These are phyloP conservation scores for Drosophila burlai DNA, from an alignment of 1,140 invertebrate genomes.

Conservation along the genomic window DNA sequence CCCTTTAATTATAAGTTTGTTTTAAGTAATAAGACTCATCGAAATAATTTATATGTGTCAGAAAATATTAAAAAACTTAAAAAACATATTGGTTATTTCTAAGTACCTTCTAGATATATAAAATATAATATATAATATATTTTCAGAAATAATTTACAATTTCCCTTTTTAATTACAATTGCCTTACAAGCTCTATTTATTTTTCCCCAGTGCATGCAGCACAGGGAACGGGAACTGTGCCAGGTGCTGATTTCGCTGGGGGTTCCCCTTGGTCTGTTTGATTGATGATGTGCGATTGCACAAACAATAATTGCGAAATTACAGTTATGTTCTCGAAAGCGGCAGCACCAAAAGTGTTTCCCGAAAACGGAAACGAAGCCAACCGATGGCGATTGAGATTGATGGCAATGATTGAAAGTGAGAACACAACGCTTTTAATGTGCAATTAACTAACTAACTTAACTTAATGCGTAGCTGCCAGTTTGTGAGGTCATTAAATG, in stretches of 20 bases:
- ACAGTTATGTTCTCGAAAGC: conserved; percentile 47
- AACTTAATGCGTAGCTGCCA: conserved; percentile 1
- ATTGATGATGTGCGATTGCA: conserved; percentile 53
- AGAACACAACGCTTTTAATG: background rate
- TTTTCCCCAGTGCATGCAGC: background rate
- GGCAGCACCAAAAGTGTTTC: conserved; percentile 33
- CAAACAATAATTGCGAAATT: conserved; percentile 56
- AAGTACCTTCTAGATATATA: no score
- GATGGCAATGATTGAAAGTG: conserved; percentile 36
- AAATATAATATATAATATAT: no score
- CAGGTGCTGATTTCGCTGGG: conserved; percentile 36
- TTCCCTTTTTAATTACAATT: no score
- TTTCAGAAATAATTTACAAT: no score
- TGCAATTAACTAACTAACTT: conserved; percentile 10
- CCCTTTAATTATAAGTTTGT: background rate
- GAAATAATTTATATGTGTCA: background rate
- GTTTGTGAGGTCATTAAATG: background rate
- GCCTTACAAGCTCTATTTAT: no score
- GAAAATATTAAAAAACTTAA: background rate
- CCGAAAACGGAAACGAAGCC: conserved; percentile 41
- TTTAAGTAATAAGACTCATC: background rate
- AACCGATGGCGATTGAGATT: conserved; percentile 46
- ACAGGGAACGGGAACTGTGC: conserved; percentile 32
- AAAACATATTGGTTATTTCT: background rate
- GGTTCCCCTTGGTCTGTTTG: conserved; percentile 29